Evolutionary conservation across 2,888 invertebrate genomes (phyloP), one percentile per base, ranked within the genome.

Genomic region (Ecliptopera silaceata): DNA sequence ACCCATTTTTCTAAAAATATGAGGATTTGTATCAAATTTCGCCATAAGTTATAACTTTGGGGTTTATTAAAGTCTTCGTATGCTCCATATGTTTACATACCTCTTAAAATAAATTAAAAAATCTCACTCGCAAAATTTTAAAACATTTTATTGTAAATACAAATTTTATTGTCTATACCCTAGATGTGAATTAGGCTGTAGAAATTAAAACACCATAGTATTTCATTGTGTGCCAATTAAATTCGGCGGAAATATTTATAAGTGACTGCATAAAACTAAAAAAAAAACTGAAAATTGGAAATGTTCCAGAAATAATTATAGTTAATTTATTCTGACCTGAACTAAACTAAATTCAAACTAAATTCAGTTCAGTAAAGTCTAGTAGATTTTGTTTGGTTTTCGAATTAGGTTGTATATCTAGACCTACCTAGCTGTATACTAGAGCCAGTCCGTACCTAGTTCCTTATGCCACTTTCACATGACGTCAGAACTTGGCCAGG

Each of bases 381-480:
- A 6, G 8, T 6, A 36, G 15, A 15, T 13, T 15, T 8, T 8
- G 36, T 15, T 36, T 36, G 6, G 20, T 41, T 41, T 12, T 12
- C 4, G 41, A 41, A 41, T 41, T 22, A 12, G 22, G 13, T n/a
- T 5, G 18, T 20, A 20, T 41, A 41, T 22, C 12, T 41, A 22
- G 8, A 41, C n/a, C 17, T 11, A 41, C 18, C 45, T 50, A 51
- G 34, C 13, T 46, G 20, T n/a, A 41, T 39, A 29, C 20, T 46
- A 34, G 32, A 45, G 43, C 18, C 32, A 46, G 42, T 47, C 41
- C 43, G 43, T 15, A 31, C 42, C 31, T 57, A 51, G 57, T 57
- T 57, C 57, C 57, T 57, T 44, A n/a, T 22, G 32, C 38, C 47
- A 22, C 32, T 51, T 51, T 51, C n/a, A 38, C 15, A 45, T 42